Evolutionary conservation across 2,113 vertebrate genomes (phyloP).

Genomic region (Brachyhypopomus gauderio): DNA sequence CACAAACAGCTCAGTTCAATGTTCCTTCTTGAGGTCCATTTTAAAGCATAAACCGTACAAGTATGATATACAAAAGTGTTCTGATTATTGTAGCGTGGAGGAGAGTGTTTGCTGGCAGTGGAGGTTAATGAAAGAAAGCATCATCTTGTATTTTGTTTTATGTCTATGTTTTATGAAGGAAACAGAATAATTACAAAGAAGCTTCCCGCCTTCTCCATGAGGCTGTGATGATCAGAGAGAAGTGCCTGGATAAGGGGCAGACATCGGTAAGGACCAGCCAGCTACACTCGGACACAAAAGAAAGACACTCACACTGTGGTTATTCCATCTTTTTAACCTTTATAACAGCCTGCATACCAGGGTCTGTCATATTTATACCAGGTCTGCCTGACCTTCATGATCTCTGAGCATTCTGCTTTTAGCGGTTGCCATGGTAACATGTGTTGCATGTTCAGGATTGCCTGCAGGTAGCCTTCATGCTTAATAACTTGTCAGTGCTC

Average conservation of each 20-base stretch:
- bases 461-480: slow-evolving; percentile 83
- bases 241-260: slow-evolving; percentile 85
- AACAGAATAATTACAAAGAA: slow-evolving; percentile 91
- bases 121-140: not conserved
- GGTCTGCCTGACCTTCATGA: too few species aligned
- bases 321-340: too few species aligned
- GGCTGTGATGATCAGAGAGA: slow-evolving; percentile 85
- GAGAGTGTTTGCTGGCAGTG: not conserved
- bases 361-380: too few species aligned
- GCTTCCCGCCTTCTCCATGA: slow-evolving; percentile 85
- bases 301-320: not conserved
- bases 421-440: slow-evolving; percentile 1
- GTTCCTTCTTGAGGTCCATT: too few species aligned
- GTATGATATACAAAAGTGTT: too few species aligned
- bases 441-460: not conserved
- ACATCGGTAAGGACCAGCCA: slow-evolving; percentile 78
- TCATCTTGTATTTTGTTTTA: slow-evolving; percentile 8
- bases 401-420: too few species aligned
- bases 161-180: slow-evolving; percentile 63
- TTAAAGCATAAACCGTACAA: too few species aligned
- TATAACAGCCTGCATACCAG: not conserved
- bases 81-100: too few species aligned
- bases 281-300: not conserved
- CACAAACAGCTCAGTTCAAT: too few species aligned
- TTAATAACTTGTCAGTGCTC: slow-evolving; percentile 87